phyloP scores from a whole-genome alignment of 2,797 vertebrate genomes.

The Vultur gryphus region DNA sequence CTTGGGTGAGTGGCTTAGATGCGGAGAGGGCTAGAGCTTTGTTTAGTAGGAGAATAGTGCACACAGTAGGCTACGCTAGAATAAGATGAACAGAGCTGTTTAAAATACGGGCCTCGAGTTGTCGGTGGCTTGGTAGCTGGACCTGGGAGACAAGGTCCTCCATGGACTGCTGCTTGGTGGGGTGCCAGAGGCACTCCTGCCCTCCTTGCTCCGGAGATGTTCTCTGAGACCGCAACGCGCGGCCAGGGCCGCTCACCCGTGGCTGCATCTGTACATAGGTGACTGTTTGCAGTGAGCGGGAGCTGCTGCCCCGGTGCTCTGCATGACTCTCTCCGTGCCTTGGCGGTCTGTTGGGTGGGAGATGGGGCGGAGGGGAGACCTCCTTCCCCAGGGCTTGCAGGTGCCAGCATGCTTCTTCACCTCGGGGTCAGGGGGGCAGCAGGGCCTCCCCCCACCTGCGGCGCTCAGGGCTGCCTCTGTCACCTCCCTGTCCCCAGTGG shows the following conservation, averaged over 20 bases:
- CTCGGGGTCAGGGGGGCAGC: neutral
- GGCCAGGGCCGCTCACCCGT: neutral
- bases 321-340: neutral
- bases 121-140: neutral
- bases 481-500: fast-evolving
- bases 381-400: neutral
- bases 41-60: neutral
- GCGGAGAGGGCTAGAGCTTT: neutral
- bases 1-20: neutral
- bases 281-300: neutral
- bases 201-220: neutral
- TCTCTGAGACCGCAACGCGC: fast-evolving
- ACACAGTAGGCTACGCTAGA: neutral
- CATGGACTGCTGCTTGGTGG: neutral
- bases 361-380: neutral
- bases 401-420: neutral
- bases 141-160: neutral
- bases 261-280: neutral
- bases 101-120: neutral
- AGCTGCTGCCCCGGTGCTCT: neutral
- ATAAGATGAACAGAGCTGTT: neutral
- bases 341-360: neutral
- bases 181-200: neutral
- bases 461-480: neutral
- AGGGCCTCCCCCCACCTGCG: neutral